phyloP scores from a whole-genome alignment of 2,797 vertebrate species.

The Acipenser ruthenus region DNA sequence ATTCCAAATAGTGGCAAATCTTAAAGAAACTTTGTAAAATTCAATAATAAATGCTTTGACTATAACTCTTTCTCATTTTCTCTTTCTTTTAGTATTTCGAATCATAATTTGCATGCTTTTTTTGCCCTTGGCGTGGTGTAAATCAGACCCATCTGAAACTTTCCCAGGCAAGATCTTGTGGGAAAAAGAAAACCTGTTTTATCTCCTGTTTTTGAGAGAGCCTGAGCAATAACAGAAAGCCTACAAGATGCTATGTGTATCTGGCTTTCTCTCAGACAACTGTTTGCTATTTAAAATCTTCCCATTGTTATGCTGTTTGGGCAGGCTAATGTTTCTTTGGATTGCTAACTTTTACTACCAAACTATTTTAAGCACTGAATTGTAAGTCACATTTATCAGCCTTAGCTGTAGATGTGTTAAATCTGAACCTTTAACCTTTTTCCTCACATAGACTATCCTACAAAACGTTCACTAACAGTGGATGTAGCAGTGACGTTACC shows the following conservation, averaged over 20 bases:
- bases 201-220: slow-evolving; percentile 33
- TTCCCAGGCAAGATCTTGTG: slow-evolving; percentile 43
- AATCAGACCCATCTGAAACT: slow-evolving; percentile 17
- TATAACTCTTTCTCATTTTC: too few species aligned
- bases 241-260: slow-evolving; percentile 55
- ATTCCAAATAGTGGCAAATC: too few species aligned
- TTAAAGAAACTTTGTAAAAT: too few species aligned
- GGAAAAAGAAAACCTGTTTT: slow-evolving; percentile 44
- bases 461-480: too few species aligned
- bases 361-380: slow-evolving; percentile 39
- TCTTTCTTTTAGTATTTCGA: too few species aligned
- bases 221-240: slow-evolving; percentile 51
- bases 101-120: too few species aligned
- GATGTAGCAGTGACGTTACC: too few species aligned
- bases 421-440: slow-evolving; percentile 52
- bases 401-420: slow-evolving; percentile 33
- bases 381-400: neutral
- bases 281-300: slow-evolving; percentile 69
- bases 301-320: slow-evolving; percentile 45
- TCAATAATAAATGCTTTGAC: too few species aligned
- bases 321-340: slow-evolving; percentile 63
- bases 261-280: slow-evolving; percentile 51
- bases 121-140: too few species aligned
- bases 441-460: slow-evolving; percentile 46
- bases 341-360: slow-evolving; percentile 37